Evolutionary conservation across 2,888 invertebrate species (phyloP), one percentile per base, ranked within the genome.

Genomic region (Cataglyphis livida): DNA sequence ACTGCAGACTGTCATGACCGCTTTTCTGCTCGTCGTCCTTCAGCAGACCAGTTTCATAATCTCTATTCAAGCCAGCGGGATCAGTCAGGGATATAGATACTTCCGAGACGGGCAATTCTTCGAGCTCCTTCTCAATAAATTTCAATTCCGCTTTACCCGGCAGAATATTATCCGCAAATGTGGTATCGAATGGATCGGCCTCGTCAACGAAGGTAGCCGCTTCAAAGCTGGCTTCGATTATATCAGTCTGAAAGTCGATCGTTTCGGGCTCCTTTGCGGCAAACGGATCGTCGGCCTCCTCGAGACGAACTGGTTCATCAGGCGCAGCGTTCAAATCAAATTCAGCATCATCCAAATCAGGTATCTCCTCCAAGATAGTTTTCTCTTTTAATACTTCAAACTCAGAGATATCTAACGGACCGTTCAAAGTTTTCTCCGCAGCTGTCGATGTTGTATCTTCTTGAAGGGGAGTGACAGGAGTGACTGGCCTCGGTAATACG

Each of bases 141-240:
- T 95, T 96, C 12, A 96, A 91, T 91, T 96, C 96, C 76, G 95
- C 95, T 88, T 97, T 95, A 32, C 96, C 96, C 57, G 96, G 97
- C 74, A 97, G 95, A 66, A 98, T 96, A 90, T 97, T 97, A 81
- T 97, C 97, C 0, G 97, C 98, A 94, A 98, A 98, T 71, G 97
- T 96, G 32, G 98, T 98, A 92, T 98, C 98, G 91, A 98, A 98
- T 0, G 98, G 98, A 96, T 98, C 98, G 73, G 95, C 95, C 91
- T 96, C 96, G 91, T 96, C 96, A 86, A 96, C 96, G 87, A 93
- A 94, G 9, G 93, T 94, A 5, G 94, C 94, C 3, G 91, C 93
- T 84, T 92, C 94, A 83, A 93, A 93, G 87, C 91, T 93, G 18
- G 91, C 93, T 79, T 93, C 94, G 81, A 88, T 95, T 92, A 88